Base-by-base conservation (phyloP, 1,140 invertebrate genomes). In the Lycorma delicatula region DNA sequence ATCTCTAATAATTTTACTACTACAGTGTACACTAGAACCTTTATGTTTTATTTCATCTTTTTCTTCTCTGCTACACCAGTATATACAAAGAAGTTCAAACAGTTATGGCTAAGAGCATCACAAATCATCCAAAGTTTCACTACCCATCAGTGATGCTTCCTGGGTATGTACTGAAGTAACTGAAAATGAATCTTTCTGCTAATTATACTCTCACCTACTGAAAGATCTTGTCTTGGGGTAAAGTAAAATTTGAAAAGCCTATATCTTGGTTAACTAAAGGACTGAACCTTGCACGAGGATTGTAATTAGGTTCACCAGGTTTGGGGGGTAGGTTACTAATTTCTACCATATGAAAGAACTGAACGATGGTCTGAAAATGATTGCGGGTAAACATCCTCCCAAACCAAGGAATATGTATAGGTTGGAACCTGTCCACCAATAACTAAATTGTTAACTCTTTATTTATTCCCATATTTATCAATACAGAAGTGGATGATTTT, bases 111-210 rank as follows among this genome's bases (percentile, higher is more conserved):
- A 9, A 16, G 12, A 11, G 9, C 41, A 18, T 57, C 52, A n/a
- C 54, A 60, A 9, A 56, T 18, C 48, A 36, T 34, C 48, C 54
- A 60, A 26, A 60, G 36, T 47, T 60, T 60, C 9, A 58, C 47
- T 50, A 46, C 54, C 59, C 59, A 58, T n/a, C 48, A 28, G 47
- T 60, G 59, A 26, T 49, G 55, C 26, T 58, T 60, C 25, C 49
- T 58, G 20, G 54, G 54, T 18, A 57, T 22, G 34, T 60, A 60
- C 48, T 60, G 59, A 25, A 31, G 22, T 11, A 59, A 34, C 36
- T 38, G 23, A 29, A 55, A 23, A 36, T 59, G 52, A 29, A 11
- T 59, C 18, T n/a, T n/a, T 34, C 55, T 58, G 7, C 38, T 44
- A 18, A 60, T 46, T 22, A 60, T 28, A 6, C 25, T 56, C 36